Percentiles rank a stretch among this genome's conserved stretches.
phyloP scores from a whole-genome alignment of 2,797 vertebrate species.

The Botia kubotai region DNA sequence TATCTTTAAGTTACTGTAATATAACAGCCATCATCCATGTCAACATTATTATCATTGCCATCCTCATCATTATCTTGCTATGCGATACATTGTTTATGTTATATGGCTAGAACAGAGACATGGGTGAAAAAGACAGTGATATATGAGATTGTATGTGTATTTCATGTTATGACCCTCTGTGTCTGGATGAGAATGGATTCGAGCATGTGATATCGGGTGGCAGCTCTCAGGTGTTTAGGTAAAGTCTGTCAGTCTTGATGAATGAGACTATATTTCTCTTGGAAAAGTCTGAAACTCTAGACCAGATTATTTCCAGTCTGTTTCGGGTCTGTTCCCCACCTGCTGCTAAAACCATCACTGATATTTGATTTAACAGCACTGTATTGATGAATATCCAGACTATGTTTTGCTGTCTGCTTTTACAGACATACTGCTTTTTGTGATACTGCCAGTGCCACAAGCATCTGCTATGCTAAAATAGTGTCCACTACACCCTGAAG shows the following conservation, averaged over 20 bases:
- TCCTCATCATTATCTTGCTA: not conserved
- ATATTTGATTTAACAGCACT: constrained; percentile 27
- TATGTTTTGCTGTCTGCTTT: constrained; percentile 18
- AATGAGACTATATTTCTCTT: constrained; percentile 42
- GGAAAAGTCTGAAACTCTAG: constrained; percentile 39
- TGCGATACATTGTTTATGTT: not conserved
- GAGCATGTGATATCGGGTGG: constrained; percentile 37
- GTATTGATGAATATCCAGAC: constrained; percentile 16
- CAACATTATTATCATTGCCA: not conserved
- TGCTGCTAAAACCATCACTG: constrained; percentile 37
- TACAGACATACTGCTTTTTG: constrained; percentile 17
- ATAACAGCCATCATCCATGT: not conserved
- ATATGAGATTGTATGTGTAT: not conserved
- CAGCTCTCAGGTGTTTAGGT: constrained; percentile 47
- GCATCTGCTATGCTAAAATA: not conserved
- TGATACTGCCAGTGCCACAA: not conserved
- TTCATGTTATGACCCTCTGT: constrained; percentile 20
- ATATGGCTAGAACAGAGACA: not conserved
- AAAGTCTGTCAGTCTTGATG: constrained; percentile 51
- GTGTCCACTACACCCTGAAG: not conserved
- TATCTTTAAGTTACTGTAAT: not conserved
- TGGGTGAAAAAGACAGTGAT: not conserved
- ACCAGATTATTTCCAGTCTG: constrained; percentile 44
- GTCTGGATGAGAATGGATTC: constrained; percentile 39
- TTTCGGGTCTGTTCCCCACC: constrained; percentile 37